Percentiles rank a stretch among this genome's conserved stretches.
Conservation (phyloP, 2,888 invertebrate species). For the Argyresthia goedartella region DNA sequence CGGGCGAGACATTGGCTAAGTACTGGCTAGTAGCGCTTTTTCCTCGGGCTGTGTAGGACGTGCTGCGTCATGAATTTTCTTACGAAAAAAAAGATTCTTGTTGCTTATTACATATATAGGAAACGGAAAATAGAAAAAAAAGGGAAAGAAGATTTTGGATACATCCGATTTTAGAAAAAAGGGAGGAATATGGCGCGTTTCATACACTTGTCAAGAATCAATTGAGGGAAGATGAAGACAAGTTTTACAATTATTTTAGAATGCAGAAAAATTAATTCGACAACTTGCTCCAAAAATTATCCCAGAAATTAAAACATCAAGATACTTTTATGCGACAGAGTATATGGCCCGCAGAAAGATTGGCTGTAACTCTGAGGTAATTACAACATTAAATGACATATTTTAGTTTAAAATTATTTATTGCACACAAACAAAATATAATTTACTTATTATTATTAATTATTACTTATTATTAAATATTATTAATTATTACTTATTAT, state of each 20-base stretch:
- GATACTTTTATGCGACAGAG: slow-evolving; percentile 16
- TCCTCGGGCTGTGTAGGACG: slow-evolving; percentile 11
- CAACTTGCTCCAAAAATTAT: slow-evolving; percentile 14
- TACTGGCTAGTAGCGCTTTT: slow-evolving; percentile 12
- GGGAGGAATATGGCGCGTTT: too few relatives aligned
- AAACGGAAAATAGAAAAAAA: too few relatives aligned
- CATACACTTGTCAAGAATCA: too few relatives aligned
- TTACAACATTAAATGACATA: too few relatives aligned
- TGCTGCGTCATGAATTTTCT: slow-evolving; percentile 10
- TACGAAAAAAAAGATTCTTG: slow-evolving; percentile 12
- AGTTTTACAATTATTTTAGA: slow-evolving; percentile 14
- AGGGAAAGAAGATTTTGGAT: too few relatives aligned
- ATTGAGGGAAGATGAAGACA: too few relatives aligned
- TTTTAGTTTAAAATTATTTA: too few relatives aligned
- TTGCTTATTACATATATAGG: too few relatives aligned
- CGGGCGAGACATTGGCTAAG: slow-evolving; percentile 12
- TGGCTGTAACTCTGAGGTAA: too few relatives aligned
- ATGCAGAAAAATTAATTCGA: slow-evolving; percentile 14
- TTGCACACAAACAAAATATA: slow-evolving; percentile 15
- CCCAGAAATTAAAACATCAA: slow-evolving; percentile 15
- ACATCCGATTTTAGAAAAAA: too few relatives aligned
- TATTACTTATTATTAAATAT: slow-evolving; percentile 14
- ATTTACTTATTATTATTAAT: slow-evolving; percentile 16
- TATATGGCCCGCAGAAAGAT: too few relatives aligned
- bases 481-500: too few relatives aligned